These are phyloP conservation scores for Semicossyphus pulcher DNA, from an alignment of 2,113 vertebrate species.

Conservation along the genomic window DNA sequence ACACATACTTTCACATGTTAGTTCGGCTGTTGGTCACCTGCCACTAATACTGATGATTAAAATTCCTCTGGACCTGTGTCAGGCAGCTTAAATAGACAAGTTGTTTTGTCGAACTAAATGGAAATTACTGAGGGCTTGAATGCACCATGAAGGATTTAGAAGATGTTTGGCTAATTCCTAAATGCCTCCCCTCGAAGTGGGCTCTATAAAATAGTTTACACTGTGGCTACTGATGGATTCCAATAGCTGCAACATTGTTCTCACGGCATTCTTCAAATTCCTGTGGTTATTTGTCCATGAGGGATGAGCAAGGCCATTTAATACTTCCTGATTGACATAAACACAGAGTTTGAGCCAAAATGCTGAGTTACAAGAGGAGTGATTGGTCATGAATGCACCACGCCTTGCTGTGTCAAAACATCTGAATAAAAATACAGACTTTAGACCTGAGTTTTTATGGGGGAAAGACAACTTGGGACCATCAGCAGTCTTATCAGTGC, in stretches of 20 bases:
- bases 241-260: slow-evolving; percentile 75
- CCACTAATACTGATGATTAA: neutral
- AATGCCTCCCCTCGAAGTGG: slow-evolving; percentile 9
- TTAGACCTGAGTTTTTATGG: no score
- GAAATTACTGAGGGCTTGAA: neutral
- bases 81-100: neutral
- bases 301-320: slow-evolving; percentile 66
- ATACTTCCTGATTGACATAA: slow-evolving; percentile 49
- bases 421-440: neutral
- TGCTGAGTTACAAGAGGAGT: neutral
- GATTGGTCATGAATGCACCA: neutral
- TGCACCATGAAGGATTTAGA: neutral
- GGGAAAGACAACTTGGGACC: neutral
- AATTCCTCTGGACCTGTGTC: neutral
- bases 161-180: slow-evolving; percentile 6
- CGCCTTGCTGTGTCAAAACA: neutral
- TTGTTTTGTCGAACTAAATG: neutral
- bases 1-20: neutral
- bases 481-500: neutral
- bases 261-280: slow-evolving; percentile 76
- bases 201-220: slow-evolving; percentile 36
- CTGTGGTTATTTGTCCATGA: slow-evolving; percentile 76
- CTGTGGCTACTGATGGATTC: slow-evolving; percentile 57
- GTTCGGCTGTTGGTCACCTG: slow-evolving; percentile 4
- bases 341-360: slow-evolving; percentile 7